Conservation (phyloP, 2,797 vertebrate genomes). For the Melanotaenia nigrans region DNA sequence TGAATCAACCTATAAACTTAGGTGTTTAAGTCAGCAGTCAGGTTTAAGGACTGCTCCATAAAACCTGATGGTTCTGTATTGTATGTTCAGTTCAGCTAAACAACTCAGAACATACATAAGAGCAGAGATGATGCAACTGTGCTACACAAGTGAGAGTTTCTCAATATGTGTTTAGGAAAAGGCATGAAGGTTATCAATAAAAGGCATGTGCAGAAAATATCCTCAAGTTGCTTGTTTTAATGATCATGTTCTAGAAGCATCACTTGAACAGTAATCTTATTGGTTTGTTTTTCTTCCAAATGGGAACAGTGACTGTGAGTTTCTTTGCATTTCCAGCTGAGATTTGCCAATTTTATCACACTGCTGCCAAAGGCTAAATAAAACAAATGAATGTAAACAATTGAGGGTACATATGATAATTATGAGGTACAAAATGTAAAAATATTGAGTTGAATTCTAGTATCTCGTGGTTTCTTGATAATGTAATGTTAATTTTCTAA, state of each 20-base stretch:
- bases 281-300: background rate
- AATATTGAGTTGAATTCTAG: too few species aligned
- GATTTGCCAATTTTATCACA: background rate
- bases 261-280: background rate
- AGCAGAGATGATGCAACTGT: background rate
- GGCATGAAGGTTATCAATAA: background rate
- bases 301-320: background rate
- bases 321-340: background rate
- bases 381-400: too few species aligned
- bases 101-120: background rate
- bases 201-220: background rate
- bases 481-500: background rate
- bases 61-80: background rate
- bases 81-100: background rate
- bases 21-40: background rate
- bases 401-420: too few species aligned
- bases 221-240: background rate
- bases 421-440: too few species aligned
- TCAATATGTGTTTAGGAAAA: background rate
- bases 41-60: background rate
- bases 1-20: background rate
- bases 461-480: background rate
- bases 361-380: background rate
- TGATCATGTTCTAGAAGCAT: background rate
- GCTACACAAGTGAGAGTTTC: background rate